Evolutionary conservation across 2,888 invertebrate species (phyloP), one percentile per base, ranked within the genome.

Genomic region (Aporophyla lueneburgensis): DNA sequence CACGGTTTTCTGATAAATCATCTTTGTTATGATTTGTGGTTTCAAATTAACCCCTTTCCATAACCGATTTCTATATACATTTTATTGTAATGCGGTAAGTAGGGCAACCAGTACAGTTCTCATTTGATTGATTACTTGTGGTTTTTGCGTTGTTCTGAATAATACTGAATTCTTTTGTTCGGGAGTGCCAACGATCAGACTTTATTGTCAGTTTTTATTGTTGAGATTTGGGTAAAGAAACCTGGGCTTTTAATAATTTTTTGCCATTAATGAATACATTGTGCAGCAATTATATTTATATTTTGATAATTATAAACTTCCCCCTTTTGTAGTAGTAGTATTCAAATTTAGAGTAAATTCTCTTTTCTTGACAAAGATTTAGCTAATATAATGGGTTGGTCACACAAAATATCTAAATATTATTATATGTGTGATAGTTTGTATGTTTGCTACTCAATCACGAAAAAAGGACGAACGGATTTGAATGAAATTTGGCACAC

Each of bases 121-220:
- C 51, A 56, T 53, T 79, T 79, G 78, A 81, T 79, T 67, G 78
- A 68, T 80, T 40, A 58, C 74, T 65, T 46, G 63, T 21, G 70
- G 63, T 59, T 78, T 65, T 76, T 61, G 68, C n/a, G 66, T 67
- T 63, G 43, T 63, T 58, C 63, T 2, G 33, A 63, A 79, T 63
- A 77, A 71, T 63, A 63, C 24, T 4, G 24, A 63, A 21, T 1
- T 33, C 62, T 16, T 21, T 77, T 80, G 56, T 80, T 63, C 19
- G 63, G 9, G 5, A 53, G 56, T 53, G 24, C 80, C 72, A 53
- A 58, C 80, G 56, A 58, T 72, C 73, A 53, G 33, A 43, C 56
- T 16, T 51, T 46, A 62, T 71, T 77, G 80, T 80, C 72, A 58
- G 77, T 71, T 77, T 79, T 53, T 56, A 72, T 33, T 77, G 56